Evolutionary conservation across 2,113 vertebrate genomes (phyloP).

Genomic region (Thamnophis sirtalis): DNA sequence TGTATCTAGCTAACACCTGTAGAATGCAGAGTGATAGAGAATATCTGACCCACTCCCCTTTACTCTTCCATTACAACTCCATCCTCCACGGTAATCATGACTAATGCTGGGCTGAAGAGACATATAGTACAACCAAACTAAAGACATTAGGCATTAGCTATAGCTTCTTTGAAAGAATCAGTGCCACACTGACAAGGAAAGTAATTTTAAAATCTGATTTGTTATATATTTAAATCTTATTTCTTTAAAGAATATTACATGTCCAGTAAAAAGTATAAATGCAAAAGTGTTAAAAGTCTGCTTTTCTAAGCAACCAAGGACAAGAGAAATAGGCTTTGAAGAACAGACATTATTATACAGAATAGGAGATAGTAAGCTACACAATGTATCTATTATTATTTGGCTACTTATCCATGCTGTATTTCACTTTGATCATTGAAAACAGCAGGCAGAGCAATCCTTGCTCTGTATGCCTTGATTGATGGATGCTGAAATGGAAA

Average conservation of each 20-base stretch:
- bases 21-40: constrained; percentile 11
- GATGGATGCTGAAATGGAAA: not conserved
- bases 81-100: not conserved
- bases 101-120: not conserved
- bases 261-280: not conserved
- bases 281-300: not conserved
- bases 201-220: not conserved
- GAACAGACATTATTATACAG: not conserved
- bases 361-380: not conserved
- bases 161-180: constrained; percentile 24
- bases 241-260: not conserved
- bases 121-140: not conserved
- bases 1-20: constrained; percentile 21
- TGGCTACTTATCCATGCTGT: not conserved
- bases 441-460: not conserved
- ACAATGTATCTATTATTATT: not conserved
- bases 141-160: not conserved
- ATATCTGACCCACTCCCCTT: not conserved
- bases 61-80: not conserved
- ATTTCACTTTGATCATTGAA: not conserved
- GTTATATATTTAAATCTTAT: not conserved
- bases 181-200: not conserved
- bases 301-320: not conserved
- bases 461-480: not conserved
- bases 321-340: not conserved